Percentiles rank a stretch among this genome's conserved stretches.
Conservation (phyloP, 2,113 vertebrate genomes). For the Cryptoleucopteryx plumbea region DNA sequence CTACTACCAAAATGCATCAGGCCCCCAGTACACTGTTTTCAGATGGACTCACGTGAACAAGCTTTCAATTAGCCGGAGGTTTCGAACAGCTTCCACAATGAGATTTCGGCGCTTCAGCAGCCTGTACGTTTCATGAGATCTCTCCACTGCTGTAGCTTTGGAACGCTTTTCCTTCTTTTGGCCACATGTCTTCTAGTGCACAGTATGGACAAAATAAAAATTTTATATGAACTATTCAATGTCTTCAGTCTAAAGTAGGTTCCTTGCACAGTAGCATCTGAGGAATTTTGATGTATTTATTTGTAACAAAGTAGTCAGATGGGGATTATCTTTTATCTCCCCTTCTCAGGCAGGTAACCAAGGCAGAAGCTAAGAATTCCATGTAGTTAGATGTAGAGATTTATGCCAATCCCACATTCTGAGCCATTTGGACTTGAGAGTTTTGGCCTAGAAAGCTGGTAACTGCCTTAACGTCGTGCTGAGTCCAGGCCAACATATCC, state of each 20-base stretch:
- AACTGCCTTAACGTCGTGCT: background rate
- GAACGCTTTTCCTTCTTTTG: constrained; percentile 14
- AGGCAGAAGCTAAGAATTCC: background rate
- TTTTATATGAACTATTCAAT: background rate
- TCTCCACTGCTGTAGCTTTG: constrained; percentile 33
- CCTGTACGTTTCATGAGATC: constrained; percentile 84
- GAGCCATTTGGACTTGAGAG: background rate
- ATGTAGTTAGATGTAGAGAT: background rate
- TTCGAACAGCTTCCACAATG: constrained; percentile 88
- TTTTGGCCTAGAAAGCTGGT: background rate
- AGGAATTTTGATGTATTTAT: background rate
- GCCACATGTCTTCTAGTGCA: constrained; percentile 2
- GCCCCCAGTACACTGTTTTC: accelerated
- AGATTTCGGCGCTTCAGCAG: constrained; percentile 90
- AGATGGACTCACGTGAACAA: constrained; percentile 82
- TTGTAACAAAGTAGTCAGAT: background rate
- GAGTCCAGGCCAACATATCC: background rate
- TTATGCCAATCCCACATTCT: background rate
- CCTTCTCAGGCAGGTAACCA: background rate
- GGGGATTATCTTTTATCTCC: background rate
- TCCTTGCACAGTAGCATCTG: background rate
- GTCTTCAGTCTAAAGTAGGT: accelerated
- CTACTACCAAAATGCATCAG: no score
- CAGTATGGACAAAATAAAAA: background rate
- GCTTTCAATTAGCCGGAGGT: constrained; percentile 86